Evolutionary conservation across 1,140 invertebrate genomes (phyloP), one percentile per base, ranked within the genome.

Genomic region (Bombus balteatus): DNA sequence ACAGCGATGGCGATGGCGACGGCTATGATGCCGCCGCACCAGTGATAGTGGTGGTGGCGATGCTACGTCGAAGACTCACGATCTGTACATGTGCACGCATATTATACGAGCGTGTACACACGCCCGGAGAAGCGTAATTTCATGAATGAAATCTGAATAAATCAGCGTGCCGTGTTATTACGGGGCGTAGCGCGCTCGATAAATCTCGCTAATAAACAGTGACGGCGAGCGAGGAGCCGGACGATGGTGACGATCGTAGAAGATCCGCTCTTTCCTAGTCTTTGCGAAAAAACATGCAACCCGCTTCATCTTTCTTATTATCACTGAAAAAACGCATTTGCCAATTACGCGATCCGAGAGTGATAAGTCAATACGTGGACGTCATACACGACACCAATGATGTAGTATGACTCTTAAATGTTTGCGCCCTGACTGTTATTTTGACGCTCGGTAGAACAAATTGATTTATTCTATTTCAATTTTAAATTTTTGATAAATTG

Each of bases 101-200:
- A 10, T 15, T 80, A 62, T 53, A 10, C 34, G 41, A 62, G 59
- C 85, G 32, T 28, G 65, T 65, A n/a, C 70, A 34, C 65, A 39
- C n/a, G 41, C 57, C 32, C 13, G 25, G 28, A 66, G 59, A 71
- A 66, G 43, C 76, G 74, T 78, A 91, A 88, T 90, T 91, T 91
- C 88, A 91, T 91, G 89, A 91, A 91, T 91, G 89, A 89, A 89
- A 90, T 91, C 85, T 90, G 86, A 90, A 91, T 91, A 89, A 91
- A 90, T 91, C 85, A 89, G 47, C 72, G 66, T 22, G 57, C 37
- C 80, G 72, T 83, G 79, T 87, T 91, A 91, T 90, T 91, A 90
- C 85, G 65, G 78, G 72, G 68, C 76, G 41, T 82, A 82, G 66
- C 65, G 66, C 9, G 70, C 2, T 28, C 78, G 83, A 91, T 91